phyloP scores from a whole-genome alignment of 2,113 vertebrate species.

The Chaetorhynchus papuensis region DNA sequence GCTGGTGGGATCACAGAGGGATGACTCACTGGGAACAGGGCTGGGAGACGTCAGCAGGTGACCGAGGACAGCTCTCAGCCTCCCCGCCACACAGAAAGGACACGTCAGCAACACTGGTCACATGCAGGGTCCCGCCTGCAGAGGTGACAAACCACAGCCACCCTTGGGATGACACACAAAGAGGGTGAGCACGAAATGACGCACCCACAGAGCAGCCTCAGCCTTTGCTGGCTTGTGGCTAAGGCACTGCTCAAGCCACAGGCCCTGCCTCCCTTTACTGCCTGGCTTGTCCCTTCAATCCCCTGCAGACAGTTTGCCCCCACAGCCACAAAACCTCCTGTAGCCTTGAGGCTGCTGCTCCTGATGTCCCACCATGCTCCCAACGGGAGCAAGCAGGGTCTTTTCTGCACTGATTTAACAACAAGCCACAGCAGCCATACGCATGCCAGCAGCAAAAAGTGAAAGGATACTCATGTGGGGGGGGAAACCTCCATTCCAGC shows the following conservation, averaged over 20 bases:
- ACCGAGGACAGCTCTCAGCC: not conserved
- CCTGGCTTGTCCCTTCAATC: not conserved
- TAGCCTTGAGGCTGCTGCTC: not conserved
- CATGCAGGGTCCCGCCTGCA: not conserved
- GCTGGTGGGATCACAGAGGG: not conserved
- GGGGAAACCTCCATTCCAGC: not conserved
- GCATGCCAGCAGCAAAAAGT: not conserved
- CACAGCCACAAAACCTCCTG: not conserved
- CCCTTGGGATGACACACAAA: not conserved
- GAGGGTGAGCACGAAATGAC: accelerated
- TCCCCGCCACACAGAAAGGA: not conserved
- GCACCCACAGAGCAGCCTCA: not conserved
- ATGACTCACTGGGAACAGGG: not conserved
- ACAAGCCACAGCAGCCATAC: not conserved
- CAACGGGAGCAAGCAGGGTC: accelerated
- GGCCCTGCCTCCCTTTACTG: not conserved
- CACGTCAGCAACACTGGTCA: not conserved
- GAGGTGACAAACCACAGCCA: conserved; percentile 32
- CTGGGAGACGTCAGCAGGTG: conserved; percentile 3
- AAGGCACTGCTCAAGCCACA: not conserved
- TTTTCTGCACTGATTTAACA: not conserved
- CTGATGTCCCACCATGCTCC: not conserved
- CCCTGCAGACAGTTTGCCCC: not conserved
- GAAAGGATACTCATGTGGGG: not conserved
- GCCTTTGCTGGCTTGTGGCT: not conserved